Evolutionary conservation across 2,113 vertebrate species (phyloP), one percentile per base, ranked within the genome.

Genomic region (Corythornis madagascariensis): DNA sequence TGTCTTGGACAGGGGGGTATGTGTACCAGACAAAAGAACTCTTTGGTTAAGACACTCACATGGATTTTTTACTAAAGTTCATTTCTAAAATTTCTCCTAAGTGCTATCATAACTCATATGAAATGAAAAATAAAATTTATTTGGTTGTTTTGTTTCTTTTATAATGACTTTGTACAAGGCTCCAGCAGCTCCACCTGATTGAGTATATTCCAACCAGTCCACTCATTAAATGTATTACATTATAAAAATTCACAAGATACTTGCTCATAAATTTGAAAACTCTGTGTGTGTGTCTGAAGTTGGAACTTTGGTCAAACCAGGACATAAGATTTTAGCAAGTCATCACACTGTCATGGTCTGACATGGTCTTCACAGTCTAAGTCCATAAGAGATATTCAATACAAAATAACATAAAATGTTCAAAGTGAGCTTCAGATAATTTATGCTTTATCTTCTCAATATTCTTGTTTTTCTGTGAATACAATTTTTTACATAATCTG

Each of bases 1-100:
- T 57, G 17, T 1, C 7, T 26, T 4, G 3, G 21, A 66, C 38
- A 84, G 61, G 42, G 48, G 4, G 1, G 0, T 53, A 6, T 16
- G 1, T 65, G 28, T 69, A 52, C 7, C 4, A 52, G 8, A 3
- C 10, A 52, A 6, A 1, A 50, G 10, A 53, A 72, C 2, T 83
- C 12, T 59, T 86, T 53, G 10, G 21, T 38, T 7, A 60, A 60
- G 29, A 33, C 11, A 33, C 7, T 79, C 8, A 18, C 6, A 8
- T 0, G 2, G 20, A 56, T 18, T 25, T 83, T 90, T 16, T 66
- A 64, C 13, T 60, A 12, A 78, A 38, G 13, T 35, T 76, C 4
- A 33, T 4, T 21, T 83, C 83, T 73, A 29, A 26, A 13, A n/a
- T 70, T 53, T 83, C 43, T 53, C 55, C 26, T 71, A 7, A 61